These are phyloP conservation scores for Hoplodrina blanda DNA, from an alignment of 2,888 invertebrate species.

Conservation along the genomic window DNA sequence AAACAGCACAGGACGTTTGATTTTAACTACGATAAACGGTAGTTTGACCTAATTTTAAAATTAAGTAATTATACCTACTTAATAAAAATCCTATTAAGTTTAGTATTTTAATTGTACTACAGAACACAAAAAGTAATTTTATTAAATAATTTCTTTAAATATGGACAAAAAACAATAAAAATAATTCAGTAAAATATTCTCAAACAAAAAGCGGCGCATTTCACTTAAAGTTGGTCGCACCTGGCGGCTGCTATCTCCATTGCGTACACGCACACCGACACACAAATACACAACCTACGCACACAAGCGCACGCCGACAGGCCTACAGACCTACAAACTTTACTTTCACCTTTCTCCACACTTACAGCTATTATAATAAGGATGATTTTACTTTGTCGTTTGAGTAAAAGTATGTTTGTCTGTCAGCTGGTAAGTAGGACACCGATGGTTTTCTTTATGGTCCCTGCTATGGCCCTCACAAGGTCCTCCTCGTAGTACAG, in stretches of 20 bases:
- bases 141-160: background rate
- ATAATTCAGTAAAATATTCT: background rate
- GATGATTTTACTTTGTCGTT: slow-evolving; percentile 63
- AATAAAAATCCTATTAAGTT: background rate
- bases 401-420: slow-evolving; percentile 63
- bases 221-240: slow-evolving; percentile 80
- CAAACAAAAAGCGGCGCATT: slow-evolving; percentile 80
- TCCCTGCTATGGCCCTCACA: slow-evolving; percentile 81
- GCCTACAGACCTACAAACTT: slow-evolving; percentile 89
- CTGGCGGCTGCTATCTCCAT: slow-evolving; percentile 86
- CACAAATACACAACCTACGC: slow-evolving; percentile 71
- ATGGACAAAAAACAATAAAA: background rate
- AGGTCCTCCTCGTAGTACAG: slow-evolving; percentile 76
- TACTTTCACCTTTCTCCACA: slow-evolving; percentile 76
- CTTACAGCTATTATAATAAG: slow-evolving; percentile 69
- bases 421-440: slow-evolving; percentile 83
- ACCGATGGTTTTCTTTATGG: slow-evolving; percentile 85
- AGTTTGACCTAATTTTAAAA: slow-evolving; percentile 44
- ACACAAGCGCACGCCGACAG: slow-evolving; percentile 75
- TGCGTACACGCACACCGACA: slow-evolving; percentile 84
- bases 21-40: slow-evolving; percentile 45
- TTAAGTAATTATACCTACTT: slow-evolving; percentile 20
- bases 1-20: slow-evolving; percentile 54
- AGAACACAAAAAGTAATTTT: background rate
- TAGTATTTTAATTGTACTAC: background rate